These are phyloP conservation scores for Bagarius yarrelli DNA, from an alignment of 2,113 vertebrate species.

Conservation along the genomic window DNA sequence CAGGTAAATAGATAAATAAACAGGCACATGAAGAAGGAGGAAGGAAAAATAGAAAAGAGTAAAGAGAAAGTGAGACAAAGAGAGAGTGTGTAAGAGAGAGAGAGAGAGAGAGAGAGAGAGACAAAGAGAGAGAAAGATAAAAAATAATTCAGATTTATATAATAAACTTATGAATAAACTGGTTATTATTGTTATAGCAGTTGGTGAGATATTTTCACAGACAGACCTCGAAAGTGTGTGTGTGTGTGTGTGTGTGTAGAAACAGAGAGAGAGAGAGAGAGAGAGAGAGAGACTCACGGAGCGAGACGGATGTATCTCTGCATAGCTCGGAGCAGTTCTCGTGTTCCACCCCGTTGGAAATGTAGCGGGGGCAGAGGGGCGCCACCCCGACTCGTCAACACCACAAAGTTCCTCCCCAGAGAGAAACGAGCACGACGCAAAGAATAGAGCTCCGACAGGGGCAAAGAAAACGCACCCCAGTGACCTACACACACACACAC, in stretches of 20 bases:
- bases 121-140: not conserved
- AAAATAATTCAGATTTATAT: not conserved
- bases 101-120: not conserved
- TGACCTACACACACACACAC: conserved; percentile 60
- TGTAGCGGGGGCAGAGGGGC: conserved; percentile 84
- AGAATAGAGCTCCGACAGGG: conserved; percentile 85
- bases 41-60: not conserved
- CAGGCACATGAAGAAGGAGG: not conserved
- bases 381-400: conserved; percentile 82
- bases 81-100: not conserved
- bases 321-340: conserved; percentile 79
- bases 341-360: conserved; percentile 87
- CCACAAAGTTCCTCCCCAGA: conserved; percentile 85
- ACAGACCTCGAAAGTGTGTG: not conserved
- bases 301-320: conserved; percentile 82
- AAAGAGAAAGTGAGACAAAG: not conserved
- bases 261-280: no score
- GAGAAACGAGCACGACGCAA: conserved; percentile 83
- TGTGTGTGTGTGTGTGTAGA: not conserved
- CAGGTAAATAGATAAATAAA: not conserved
- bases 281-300: conserved; percentile 58
- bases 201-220: not conserved
- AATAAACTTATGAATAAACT: not conserved
- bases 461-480: conserved; percentile 83
- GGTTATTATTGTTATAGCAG: not conserved